Evolutionary conservation across 2,113 vertebrate species (phyloP).

Genomic region (Paraplagusia blochii): DNA sequence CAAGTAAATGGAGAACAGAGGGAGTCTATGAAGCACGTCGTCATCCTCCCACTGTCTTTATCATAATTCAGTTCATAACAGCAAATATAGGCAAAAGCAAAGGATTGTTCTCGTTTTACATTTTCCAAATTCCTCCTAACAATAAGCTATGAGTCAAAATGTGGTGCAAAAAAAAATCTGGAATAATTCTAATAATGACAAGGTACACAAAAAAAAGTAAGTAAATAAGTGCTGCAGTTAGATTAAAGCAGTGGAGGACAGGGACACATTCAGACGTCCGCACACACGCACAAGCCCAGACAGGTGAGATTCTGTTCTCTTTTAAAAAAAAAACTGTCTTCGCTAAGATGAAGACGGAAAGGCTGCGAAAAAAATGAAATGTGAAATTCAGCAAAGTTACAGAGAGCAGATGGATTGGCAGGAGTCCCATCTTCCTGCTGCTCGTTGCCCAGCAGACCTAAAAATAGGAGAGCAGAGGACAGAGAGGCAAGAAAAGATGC

Average conservation of each 20-base stretch:
- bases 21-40: conserved; percentile 40
- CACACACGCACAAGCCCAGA: conserved; percentile 39
- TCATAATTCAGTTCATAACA: conserved; percentile 55
- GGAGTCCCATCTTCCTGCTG: conserved; percentile 46
- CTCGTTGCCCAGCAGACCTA: conserved; percentile 54
- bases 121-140: conserved; percentile 54
- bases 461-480: conserved; percentile 61
- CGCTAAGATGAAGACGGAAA: conserved; percentile 21
- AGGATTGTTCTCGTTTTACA: conserved; percentile 43
- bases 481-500: conserved; percentile 31
- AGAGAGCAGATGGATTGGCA: conserved; percentile 64
- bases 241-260: conserved; percentile 35
- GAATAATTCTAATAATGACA: conserved; percentile 48
- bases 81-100: conserved; percentile 62
- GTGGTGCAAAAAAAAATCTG: conserved; percentile 48
- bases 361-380: conserved; percentile 49
- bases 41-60: conserved; percentile 27
- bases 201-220: conserved; percentile 43
- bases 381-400: conserved; percentile 54
- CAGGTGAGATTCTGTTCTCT: conserved; percentile 18
- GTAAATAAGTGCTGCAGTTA: conserved; percentile 50
- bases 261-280: conserved; percentile 28
- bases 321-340: conserved; percentile 22
- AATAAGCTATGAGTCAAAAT: conserved; percentile 60
- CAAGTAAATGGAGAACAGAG: conserved; percentile 65